These are phyloP conservation scores for Ormyrus labotus DNA, from an alignment of 2,888 invertebrate species.

Conservation along the genomic window DNA sequence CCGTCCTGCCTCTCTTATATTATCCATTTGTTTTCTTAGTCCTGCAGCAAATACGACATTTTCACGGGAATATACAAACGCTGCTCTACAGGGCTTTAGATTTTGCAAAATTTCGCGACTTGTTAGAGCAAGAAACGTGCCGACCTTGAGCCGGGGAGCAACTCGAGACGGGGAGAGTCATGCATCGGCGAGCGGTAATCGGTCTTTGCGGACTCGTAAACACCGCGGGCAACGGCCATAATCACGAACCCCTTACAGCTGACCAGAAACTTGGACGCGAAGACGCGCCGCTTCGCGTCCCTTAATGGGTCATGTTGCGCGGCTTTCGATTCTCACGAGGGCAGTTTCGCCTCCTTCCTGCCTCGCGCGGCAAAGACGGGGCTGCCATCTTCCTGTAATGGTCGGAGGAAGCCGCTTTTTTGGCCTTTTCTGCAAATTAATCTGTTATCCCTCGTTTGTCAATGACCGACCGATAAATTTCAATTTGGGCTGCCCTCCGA, in stretches of 20 bases:
- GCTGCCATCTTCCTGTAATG: background rate
- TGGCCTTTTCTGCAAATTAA: conserved; percentile 1
- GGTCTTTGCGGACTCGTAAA: conserved; percentile 72
- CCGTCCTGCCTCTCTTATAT: conserved; percentile 11
- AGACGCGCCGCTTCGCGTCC: conserved; percentile 58
- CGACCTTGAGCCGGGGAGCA: conserved; percentile 15
- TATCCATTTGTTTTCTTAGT: background rate
- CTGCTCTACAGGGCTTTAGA: conserved; percentile 19
- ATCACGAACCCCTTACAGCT: conserved; percentile 64
- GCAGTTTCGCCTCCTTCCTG: conserved; percentile 57
- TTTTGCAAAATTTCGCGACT: too few species aligned
- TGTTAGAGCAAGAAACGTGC: too few species aligned
- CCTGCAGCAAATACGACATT: conserved; percentile 2
- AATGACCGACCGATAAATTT: conserved; percentile 5
- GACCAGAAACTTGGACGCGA: conserved; percentile 64
- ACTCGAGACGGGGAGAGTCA: conserved; percentile 15
- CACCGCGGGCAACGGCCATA: conserved; percentile 65
- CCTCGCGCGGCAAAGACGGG: background rate
- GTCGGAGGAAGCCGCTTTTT: background rate
- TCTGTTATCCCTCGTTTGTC: background rate
- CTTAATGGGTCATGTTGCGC: conserved; percentile 68
- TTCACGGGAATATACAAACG: background rate
- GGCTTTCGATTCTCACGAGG: conserved; percentile 63
- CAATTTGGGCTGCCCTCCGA: background rate
- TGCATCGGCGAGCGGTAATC: conserved; percentile 64